Evolutionary conservation across 2,797 vertebrate species (phyloP).

Genomic region (Manis javanica): DNA sequence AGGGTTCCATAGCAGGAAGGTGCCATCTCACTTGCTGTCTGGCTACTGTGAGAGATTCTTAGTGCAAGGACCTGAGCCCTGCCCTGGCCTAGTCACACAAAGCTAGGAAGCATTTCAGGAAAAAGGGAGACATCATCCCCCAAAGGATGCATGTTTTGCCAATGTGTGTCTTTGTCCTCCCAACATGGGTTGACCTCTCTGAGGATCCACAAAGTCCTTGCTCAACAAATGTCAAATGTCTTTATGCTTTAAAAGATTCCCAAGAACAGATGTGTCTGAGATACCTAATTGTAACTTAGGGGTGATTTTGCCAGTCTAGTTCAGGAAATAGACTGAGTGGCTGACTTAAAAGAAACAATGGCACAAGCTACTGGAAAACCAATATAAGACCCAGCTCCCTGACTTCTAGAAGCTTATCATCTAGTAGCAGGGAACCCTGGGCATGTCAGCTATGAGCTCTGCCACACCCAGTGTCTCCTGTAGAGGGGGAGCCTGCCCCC

Average conservation of each 20-base stretch:
- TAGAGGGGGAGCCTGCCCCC: not conserved
- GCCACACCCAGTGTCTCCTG: not conserved
- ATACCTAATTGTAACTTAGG: not conserved
- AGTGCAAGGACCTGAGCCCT: not conserved
- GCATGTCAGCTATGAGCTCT: not conserved
- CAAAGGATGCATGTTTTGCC: not conserved
- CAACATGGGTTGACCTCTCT: constrained; percentile 35
- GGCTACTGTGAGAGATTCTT: not conserved
- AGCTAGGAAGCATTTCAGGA: constrained; percentile 40
- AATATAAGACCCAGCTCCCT: not conserved
- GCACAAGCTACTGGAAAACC: not conserved
- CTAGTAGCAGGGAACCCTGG: too few relatives aligned
- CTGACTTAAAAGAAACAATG: not conserved
- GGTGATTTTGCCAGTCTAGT: not conserved
- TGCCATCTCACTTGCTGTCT: not conserved
- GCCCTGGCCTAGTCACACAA: not conserved
- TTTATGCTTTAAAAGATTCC: constrained; percentile 50
- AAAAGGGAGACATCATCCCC: constrained; percentile 28
- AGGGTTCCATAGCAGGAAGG: not conserved
- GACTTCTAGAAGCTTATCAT: not conserved
- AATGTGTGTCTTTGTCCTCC: not conserved
- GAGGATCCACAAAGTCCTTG: not conserved
- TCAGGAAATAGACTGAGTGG: not conserved
- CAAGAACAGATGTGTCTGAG: not conserved
- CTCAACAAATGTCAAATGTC: constrained; percentile 54